Conservation (phyloP, 1,140 invertebrate genomes). For the Cotesia glomerata region DNA sequence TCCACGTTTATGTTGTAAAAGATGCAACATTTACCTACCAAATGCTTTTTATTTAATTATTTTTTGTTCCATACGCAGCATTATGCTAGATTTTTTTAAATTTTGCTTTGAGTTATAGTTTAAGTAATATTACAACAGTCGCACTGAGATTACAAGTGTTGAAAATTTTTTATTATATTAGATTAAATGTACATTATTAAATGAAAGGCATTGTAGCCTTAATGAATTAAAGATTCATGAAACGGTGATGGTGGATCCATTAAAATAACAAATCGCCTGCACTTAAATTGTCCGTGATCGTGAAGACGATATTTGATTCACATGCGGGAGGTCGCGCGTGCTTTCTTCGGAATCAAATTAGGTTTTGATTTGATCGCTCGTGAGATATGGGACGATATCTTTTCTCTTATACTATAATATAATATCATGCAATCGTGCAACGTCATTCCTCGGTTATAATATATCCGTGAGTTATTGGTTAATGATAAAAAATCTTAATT, state of each 20-base stretch:
- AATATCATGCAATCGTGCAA: conserved; percentile 7
- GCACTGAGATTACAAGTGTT: too few species aligned
- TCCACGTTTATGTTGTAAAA: too few species aligned
- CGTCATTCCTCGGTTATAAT: conserved; percentile 19
- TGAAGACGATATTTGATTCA: conserved; percentile 15
- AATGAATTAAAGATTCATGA: conserved; percentile 8
- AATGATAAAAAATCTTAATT: background rate
- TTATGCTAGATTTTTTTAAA: too few species aligned
- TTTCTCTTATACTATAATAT: conserved; percentile 4
- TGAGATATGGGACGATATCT: conserved; percentile 15
- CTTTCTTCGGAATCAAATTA: conserved; percentile 24
- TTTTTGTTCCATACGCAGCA: background rate
- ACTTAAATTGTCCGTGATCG: conserved; percentile 5
- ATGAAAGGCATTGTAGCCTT: background rate
- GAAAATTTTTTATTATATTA: too few species aligned
- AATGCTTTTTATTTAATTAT: conserved; percentile 3
- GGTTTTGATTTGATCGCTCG: conserved; percentile 20
- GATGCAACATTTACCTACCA: conserved; percentile 3
- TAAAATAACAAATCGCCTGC: conserved; percentile 12
- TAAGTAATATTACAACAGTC: too few species aligned
- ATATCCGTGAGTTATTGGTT: background rate
- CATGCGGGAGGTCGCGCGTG: conserved; percentile 1
- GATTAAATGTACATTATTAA: background rate
- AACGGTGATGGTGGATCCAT: background rate
- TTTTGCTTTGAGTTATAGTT: too few species aligned